Evolutionary conservation across 2,113 vertebrate genomes (phyloP), one percentile per base, ranked within the genome.

Genomic region (Turdus rufiventris): DNA sequence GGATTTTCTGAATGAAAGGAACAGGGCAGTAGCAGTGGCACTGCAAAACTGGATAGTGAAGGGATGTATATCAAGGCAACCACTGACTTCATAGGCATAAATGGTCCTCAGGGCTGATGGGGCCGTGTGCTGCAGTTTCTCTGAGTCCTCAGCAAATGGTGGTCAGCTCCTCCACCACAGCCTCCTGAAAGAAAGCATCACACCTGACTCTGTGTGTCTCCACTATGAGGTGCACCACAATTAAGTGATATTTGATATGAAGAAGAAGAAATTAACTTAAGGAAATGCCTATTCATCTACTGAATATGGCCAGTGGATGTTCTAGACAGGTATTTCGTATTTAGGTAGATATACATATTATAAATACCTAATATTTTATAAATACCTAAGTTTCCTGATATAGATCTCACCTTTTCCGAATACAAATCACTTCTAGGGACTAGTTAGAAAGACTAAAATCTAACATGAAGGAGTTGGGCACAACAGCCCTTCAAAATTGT

Each of bases 101-200:
- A 43, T 58, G 12, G 23, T n/a, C 11, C 31, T 79, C n/a, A n/a
- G 0, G 9, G 29, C 6, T 50, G 16, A 8, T 26, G 42, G 3
- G 10, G 6, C 13, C 40, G 56, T 2, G 2, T 0, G 0, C 6
- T 71, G 51, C 14, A 23, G 18, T 5, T 61, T 53, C 21, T 66
- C 51, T 43, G 36, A 28, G 28, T 85, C 25, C 7, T 24, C 34
- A 85, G 47, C 25, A 43, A n/a, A 19, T 26, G 5, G 8, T 56
- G 53, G 16, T 31, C 26, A 81, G n/a, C 45, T 24, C 45, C 10
- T 45, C 28, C 31, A 51, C 14, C 26, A 65, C 26, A 71, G 53
- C 33, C 33, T 67, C 26, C 66, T 43, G 40, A 48, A 40, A 75
- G 23, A 50, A 76, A 13, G 9, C 11, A 8, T 88, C 58, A 68